A percentile compares a stretch with the other conserved stretches of the same genome.
phyloP scores from a whole-genome alignment of 2,113 vertebrate genomes.

The Leptocoma aspasia region DNA sequence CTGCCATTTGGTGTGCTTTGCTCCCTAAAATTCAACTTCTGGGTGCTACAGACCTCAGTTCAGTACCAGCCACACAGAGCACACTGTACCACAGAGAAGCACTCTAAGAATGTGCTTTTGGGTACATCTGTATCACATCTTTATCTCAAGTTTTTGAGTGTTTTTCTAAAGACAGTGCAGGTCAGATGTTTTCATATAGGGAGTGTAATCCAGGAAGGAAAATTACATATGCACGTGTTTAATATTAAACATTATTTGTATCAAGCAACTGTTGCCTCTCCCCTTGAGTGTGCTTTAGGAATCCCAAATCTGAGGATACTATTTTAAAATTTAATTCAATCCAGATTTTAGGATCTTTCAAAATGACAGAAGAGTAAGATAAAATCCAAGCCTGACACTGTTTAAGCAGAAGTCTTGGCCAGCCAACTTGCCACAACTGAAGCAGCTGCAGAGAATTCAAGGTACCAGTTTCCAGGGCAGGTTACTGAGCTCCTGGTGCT shows the following conservation, averaged over 20 bases:
- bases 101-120: neutral
- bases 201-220: neutral
- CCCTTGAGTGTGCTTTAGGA: neutral
- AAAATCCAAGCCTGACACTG: neutral
- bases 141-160: neutral
- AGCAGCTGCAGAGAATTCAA: neutral
- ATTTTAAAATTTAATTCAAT: neutral
- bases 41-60: neutral
- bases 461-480: neutral
- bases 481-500: neutral
- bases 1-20: neutral
- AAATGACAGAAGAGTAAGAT: neutral
- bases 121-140: neutral
- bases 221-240: neutral
- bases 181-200: neutral
- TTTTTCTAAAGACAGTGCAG: neutral
- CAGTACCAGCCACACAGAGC: neutral
- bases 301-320: neutral
- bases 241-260: neutral
- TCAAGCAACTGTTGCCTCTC: neutral
- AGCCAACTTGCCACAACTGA: neutral
- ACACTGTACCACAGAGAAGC: fast-evolving
- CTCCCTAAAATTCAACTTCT: neutral
- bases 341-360: neutral
- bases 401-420: neutral